Evolutionary conservation across 2,888 invertebrate species (phyloP).

Genomic region (Volucella bombylans): DNA sequence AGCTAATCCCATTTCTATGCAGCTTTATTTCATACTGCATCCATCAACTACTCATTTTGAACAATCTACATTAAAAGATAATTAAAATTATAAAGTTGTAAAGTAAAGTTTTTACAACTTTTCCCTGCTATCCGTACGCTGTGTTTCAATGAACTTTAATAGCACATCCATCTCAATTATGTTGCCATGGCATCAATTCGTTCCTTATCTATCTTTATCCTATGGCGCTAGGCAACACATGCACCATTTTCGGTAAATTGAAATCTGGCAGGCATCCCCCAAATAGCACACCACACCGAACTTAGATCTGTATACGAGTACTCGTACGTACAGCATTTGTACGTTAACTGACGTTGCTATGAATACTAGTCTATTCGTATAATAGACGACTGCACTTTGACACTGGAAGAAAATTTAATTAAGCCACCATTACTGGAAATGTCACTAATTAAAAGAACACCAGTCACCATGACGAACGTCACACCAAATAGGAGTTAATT

Average conservation of each 20-base stretch:
- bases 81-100: conserved; percentile 54
- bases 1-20: too few species aligned
- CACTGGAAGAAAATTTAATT: conserved; percentile 65
- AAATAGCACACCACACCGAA: conserved; percentile 6
- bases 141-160: conserved; percentile 36
- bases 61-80: conserved; percentile 12
- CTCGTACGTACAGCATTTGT: not conserved
- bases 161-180: conserved; percentile 61
- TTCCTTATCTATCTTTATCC: conserved; percentile 30
- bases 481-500: conserved; percentile 66
- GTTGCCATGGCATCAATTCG: conserved; percentile 14
- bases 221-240: conserved; percentile 1
- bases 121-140: conserved; percentile 11
- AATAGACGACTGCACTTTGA: conserved; percentile 50
- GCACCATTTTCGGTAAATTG: conserved; percentile 31
- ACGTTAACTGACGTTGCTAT: too few species aligned
- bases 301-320: conserved; percentile 23
- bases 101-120: conserved; percentile 44
- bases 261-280: conserved; percentile 42
- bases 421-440: conserved; percentile 64
- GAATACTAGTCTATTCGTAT: not conserved
- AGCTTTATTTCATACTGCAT: too few species aligned
- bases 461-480: conserved; percentile 6
- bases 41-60: not conserved
- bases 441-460: conserved; percentile 66